phyloP scores from a whole-genome alignment of 2,888 invertebrate genomes.

The Dysmachus trigonus region DNA sequence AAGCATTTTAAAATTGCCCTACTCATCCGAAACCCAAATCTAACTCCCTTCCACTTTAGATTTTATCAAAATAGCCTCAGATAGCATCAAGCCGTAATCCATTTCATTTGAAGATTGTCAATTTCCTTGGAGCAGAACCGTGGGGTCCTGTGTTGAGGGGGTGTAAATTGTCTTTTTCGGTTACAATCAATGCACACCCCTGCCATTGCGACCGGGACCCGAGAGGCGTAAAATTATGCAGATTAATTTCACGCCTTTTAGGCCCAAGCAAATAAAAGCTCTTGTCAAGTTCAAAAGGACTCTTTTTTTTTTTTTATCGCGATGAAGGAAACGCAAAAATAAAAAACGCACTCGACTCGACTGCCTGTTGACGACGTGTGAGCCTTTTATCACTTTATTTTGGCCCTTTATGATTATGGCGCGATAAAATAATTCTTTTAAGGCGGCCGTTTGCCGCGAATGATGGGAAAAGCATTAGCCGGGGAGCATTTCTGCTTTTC shows the following conservation, averaged over 20 bases:
- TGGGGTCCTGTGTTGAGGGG: not conserved
- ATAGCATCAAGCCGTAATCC: constrained; percentile 28
- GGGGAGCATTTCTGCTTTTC: not conserved
- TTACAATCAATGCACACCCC: constrained; percentile 41
- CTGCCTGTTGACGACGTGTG: constrained; percentile 40
- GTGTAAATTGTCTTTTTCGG: constrained; percentile 14
- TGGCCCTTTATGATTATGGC: constrained; percentile 29
- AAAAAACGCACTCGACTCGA: constrained; percentile 5
- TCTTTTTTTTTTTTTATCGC: constrained; percentile 29
- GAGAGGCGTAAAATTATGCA: constrained; percentile 65
- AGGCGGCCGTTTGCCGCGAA: not conserved
- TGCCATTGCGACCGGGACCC: constrained; percentile 46
- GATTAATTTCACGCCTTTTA: constrained; percentile 66
- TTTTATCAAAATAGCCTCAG: not conserved
- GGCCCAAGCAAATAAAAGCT: constrained; percentile 41
- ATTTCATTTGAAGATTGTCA: constrained; percentile 40
- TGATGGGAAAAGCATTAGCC: not conserved
- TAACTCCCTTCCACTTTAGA: not conserved
- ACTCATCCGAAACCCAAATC: not conserved
- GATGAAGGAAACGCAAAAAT: not conserved
- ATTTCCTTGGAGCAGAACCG: constrained; percentile 23
- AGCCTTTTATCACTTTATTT: constrained; percentile 42
- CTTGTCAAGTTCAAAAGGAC: constrained; percentile 41
- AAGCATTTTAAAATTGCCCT: not conserved
- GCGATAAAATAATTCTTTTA: constrained; percentile 38